These are phyloP conservation scores for Pachypanchax playfairii DNA, from an alignment of 2,113 vertebrate species.

Conservation along the genomic window DNA sequence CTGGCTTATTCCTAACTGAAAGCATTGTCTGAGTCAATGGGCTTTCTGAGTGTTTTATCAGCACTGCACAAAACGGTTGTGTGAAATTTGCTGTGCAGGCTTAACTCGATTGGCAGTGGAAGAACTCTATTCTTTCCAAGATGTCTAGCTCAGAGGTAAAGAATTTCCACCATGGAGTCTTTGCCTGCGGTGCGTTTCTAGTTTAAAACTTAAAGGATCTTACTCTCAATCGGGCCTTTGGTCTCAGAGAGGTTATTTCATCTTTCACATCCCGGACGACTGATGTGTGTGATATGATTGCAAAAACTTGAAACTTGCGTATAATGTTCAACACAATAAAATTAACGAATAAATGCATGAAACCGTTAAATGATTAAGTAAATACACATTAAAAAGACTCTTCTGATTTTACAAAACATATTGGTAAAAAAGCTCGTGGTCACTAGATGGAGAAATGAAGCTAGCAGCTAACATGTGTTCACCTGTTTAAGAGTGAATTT, in stretches of 20 bases:
- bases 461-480: too few species aligned
- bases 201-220: slow-evolving; percentile 68
- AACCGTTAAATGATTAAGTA: too few species aligned
- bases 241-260: slow-evolving; percentile 50
- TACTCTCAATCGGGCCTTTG: slow-evolving; percentile 55
- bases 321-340: too few species aligned
- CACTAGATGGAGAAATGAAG: too few species aligned
- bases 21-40: slow-evolving; percentile 71
- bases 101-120: slow-evolving; percentile 60
- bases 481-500: too few species aligned
- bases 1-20: slow-evolving; percentile 61
- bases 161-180: slow-evolving; percentile 51
- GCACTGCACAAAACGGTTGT: slow-evolving; percentile 67
- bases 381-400: too few species aligned
- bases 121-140: slow-evolving; percentile 67
- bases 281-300: slow-evolving; percentile 57
- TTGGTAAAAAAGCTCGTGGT: too few species aligned
- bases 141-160: slow-evolving; percentile 65
- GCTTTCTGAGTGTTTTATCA: slow-evolving; percentile 74
- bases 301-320: too few species aligned
- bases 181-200: slow-evolving; percentile 55
- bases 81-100: slow-evolving; percentile 73
- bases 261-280: slow-evolving; percentile 44
- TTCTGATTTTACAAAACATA: too few species aligned
- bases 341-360: too few species aligned